Conservation (phyloP, 2,888 invertebrate species). For the Iselma pallidipennis region DNA sequence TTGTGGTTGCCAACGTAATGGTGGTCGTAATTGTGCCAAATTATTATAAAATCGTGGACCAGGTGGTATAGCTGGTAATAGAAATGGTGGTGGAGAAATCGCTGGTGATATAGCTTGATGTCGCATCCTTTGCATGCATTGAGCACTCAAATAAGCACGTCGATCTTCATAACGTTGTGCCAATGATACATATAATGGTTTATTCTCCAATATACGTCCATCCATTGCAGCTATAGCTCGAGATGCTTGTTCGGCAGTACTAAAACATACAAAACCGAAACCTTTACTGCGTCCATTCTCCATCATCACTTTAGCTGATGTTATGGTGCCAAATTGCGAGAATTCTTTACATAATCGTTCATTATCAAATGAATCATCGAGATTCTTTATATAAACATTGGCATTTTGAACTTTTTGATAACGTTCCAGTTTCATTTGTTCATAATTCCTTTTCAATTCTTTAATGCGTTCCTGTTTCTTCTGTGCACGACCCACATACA, state of each 20-base stretch:
- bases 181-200: conserved; percentile 72
- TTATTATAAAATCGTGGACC: conserved; percentile 89
- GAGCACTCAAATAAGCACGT: conserved; percentile 68
- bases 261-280: conserved; percentile 74
- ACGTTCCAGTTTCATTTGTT: conserved; percentile 89
- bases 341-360: conserved; percentile 68
- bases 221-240: conserved; percentile 76
- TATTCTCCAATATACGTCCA: conserved; percentile 67
- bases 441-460: conserved; percentile 94
- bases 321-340: conserved; percentile 68
- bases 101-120: conserved; percentile 73
- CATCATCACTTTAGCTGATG: conserved; percentile 72
- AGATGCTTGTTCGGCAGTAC: conserved; percentile 70
- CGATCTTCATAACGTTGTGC: conserved; percentile 75
- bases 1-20: conserved; percentile 79
- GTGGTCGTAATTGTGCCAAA: conserved; percentile 85
- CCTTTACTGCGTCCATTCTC: conserved; percentile 61
- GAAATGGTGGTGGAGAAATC: conserved; percentile 74
- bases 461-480: conserved; percentile 97
- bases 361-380: conserved; percentile 72
- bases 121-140: conserved; percentile 66
- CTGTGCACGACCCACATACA: conserved; percentile 97
- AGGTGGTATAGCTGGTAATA: conserved; percentile 86
- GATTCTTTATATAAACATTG: conserved; percentile 74
- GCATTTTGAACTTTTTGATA: conserved; percentile 72